Base-by-base conservation (phyloP, 2,797 vertebrate species). In the Triplophysa yarkandensis region DNA sequence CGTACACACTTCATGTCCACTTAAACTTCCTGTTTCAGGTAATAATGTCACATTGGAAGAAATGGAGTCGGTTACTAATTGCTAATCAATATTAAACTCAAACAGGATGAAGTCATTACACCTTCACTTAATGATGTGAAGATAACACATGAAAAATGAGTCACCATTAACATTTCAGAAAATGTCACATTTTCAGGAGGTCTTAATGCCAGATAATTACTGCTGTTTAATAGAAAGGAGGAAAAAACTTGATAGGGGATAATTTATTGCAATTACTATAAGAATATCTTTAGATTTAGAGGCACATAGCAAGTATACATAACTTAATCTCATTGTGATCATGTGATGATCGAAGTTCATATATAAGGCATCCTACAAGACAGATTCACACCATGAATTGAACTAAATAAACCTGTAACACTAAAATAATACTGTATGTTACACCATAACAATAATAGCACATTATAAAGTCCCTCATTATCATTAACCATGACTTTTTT, bases 151-250 rank as follows among this genome's bases (percentile, higher is more conserved):
- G 16, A 46, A 21, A 68, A 68, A 9, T 27, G 4, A 60, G 19
- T 66, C 39, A 50, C 32, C 17, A 67, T 71, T 58, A 60, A 21
- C n/a, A 39, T 50, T 48, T 60, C 60, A 58, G 50, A 55, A 75
- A 75, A 75, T 68, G 73, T 52, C 73, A 75, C 55, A 21, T 75
- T 68, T 52, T 54, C 43, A 27, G 55, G 41, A 75, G 63, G 64
- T 61, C 63, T 61, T 50, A 48, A 68, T 39, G 64, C 9, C 54
- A 68, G 43, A 23, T 67, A 58, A 74, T 67, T 60, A 74, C 41
- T 16, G 43, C 30, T 58, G 39, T 60, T 57, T 27, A 67, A 67
- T 28, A 48, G 34, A 7, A 36, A 0, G 34, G 32, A 19, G 7
- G 10, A 32, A 36, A 36, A 17, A 27, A 11, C 25, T 17, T 13